Evolutionary conservation across 2,888 invertebrate species (phyloP), one percentile per base, ranked within the genome.

Genomic region (Agonopterix alstromeriana): DNA sequence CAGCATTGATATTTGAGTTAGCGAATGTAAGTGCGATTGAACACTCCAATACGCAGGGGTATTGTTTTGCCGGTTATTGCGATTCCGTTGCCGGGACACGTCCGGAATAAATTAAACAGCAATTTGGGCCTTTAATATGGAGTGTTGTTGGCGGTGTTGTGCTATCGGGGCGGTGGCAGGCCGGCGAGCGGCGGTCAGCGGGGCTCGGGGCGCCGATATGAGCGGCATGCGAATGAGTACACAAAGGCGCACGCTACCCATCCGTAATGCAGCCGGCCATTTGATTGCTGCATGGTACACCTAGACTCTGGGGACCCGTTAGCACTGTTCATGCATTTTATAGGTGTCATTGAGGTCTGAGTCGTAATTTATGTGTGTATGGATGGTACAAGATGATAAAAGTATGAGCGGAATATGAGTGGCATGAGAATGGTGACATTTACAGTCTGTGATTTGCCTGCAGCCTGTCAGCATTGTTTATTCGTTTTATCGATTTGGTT

Each of bases 61-160:
- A 83, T 82, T 82, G 84, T 83, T 87, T 84, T 80, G 75, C 69
- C 71, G 71, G 85, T 84, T 87, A 86, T 85, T 86, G 79, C 84
- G 79, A 84, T 82, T 82, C 80, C 76, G 80, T 82, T 85, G 82
- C 83, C 79, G 83, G 80, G 82, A 86, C 87, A 87, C 87, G 87
- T 77, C 65, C 82, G 66, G 87, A 85, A 88, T 88, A 87, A 85
- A 86, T 87, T 86, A 85, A 86, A 86, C 77, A 83, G 82, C 84
- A 85, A 85, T 88, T 88, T 84, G 80, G 82, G 77, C 79, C 74
- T 85, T 86, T 86, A 86, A 85, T 86, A 84, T 82, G 83, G 78
- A 82, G 82, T 82, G 81, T 81, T 84, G 84, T 83, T 80, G 74
- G 70, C 77, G 78, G 76, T 77, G 80, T 81, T 82, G 82, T 75